Evolutionary conservation across 2,888 invertebrate genomes (phyloP).

Genomic region (Latrodectus elegans): DNA sequence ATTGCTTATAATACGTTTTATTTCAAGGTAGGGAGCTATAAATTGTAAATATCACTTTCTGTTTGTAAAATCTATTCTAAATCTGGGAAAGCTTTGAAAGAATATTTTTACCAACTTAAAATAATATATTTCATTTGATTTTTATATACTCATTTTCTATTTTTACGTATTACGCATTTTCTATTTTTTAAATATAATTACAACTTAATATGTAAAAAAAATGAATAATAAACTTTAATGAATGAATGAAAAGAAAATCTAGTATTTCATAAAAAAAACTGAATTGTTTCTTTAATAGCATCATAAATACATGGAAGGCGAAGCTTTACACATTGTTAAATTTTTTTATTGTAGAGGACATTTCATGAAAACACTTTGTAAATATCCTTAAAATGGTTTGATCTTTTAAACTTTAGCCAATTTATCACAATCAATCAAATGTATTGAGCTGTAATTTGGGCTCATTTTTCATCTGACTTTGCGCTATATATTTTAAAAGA

Average conservation of each 20-base stretch:
- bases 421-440: constrained; percentile 47
- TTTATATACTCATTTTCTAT: too few species aligned
- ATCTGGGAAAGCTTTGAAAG: constrained; percentile 2
- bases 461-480: constrained; percentile 42
- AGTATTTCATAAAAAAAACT: too few species aligned
- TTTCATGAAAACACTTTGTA: background rate
- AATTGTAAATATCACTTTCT: too few species aligned
- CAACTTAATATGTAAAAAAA: too few species aligned
- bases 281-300: background rate
- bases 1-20: too few species aligned
- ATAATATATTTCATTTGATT: too few species aligned
- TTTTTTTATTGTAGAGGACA: background rate
- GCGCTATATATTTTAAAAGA: constrained; percentile 27
- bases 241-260: too few species aligned
- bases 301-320: background rate
- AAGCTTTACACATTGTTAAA: constrained; percentile 12
- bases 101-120: constrained; percentile 7
- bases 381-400: constrained; percentile 25
- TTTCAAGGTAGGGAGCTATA: too few species aligned
- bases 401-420: constrained; percentile 45
- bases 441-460: constrained; percentile 44
- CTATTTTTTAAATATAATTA: too few species aligned
- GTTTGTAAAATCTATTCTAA: constrained; percentile 14
- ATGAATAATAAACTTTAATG: too few species aligned
- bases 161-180: too few species aligned